Conservation (phyloP, 2,797 vertebrate species). For the Rachycentron canadum region DNA sequence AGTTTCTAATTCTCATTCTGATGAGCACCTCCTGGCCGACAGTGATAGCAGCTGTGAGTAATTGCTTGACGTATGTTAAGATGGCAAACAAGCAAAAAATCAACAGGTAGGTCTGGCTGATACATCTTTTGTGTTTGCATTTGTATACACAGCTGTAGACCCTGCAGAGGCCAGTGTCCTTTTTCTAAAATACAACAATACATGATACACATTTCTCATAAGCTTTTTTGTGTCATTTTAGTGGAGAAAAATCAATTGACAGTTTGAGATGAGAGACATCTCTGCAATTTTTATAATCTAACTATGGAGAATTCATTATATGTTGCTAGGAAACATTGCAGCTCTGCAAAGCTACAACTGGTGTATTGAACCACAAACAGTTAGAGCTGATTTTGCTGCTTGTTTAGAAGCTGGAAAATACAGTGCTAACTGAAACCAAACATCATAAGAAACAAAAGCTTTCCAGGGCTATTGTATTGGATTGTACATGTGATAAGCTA, state of each 20-base stretch:
- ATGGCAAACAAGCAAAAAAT: conserved; percentile 49
- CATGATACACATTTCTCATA: neutral
- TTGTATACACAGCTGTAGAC: conserved; percentile 41
- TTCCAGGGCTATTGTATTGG: neutral
- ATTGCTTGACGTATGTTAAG: conserved; percentile 10
- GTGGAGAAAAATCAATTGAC: conserved; percentile 4
- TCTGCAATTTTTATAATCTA: conserved; percentile 8
- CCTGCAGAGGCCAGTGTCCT: neutral
- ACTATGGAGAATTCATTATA: conserved; percentile 26
- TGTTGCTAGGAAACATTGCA: conserved; percentile 74
- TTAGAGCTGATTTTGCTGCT: neutral
- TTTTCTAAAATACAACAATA: neutral
- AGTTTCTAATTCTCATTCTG: conserved; percentile 40
- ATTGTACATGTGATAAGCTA: neutral
- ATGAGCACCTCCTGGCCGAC: conserved; percentile 30
- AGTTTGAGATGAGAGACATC: conserved; percentile 17
- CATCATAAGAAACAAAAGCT: neutral
- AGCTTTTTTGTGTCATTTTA: neutral
- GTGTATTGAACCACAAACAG: conserved; percentile 34
- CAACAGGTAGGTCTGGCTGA: neutral
- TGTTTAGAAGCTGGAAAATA: neutral
- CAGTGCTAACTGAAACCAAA: neutral
- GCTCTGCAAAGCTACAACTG: conserved; percentile 46
- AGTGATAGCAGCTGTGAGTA: conserved; percentile 44
- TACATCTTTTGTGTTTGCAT: conserved; percentile 6